A percentile compares a stretch with the other conserved stretches of the same genome.
phyloP scores from a whole-genome alignment of 2,888 invertebrate genomes.

The Megaustenia siamemsis region DNA sequence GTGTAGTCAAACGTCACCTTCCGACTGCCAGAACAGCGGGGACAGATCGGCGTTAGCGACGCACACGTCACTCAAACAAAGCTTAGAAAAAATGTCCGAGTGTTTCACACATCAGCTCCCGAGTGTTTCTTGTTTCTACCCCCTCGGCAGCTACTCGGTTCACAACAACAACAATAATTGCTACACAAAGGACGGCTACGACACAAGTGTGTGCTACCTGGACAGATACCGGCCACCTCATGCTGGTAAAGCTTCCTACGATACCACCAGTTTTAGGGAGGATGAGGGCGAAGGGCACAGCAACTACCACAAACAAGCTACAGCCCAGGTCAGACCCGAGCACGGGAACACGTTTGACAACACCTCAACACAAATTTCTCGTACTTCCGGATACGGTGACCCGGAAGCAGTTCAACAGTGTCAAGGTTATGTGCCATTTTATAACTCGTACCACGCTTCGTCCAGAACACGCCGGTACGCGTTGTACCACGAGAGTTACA shows the following conservation, averaged over 20 bases:
- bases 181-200: conserved; percentile 28
- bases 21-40: not conserved
- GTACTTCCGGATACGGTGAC: not conserved
- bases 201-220: not conserved
- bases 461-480: not conserved
- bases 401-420: not conserved
- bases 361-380: not conserved
- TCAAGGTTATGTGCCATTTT: not conserved
- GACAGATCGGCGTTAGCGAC: conserved; percentile 1
- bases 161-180: not conserved
- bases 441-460: not conserved
- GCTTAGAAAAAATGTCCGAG: not conserved
- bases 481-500: not conserved
- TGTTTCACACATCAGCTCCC: not conserved
- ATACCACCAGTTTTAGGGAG: not conserved
- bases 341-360: not conserved
- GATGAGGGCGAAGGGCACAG: not conserved
- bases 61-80: conserved; percentile 17
- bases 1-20: conserved; percentile 18
- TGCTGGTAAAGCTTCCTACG: not conserved
- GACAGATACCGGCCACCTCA: not conserved
- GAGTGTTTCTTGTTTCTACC: not conserved
- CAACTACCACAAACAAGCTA: not conserved
- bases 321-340: not conserved
- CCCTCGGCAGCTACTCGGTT: not conserved